Evolutionary conservation across 1,140 invertebrate genomes (phyloP), one percentile per base, ranked within the genome.

Genomic region (Nephotettix cincticeps): DNA sequence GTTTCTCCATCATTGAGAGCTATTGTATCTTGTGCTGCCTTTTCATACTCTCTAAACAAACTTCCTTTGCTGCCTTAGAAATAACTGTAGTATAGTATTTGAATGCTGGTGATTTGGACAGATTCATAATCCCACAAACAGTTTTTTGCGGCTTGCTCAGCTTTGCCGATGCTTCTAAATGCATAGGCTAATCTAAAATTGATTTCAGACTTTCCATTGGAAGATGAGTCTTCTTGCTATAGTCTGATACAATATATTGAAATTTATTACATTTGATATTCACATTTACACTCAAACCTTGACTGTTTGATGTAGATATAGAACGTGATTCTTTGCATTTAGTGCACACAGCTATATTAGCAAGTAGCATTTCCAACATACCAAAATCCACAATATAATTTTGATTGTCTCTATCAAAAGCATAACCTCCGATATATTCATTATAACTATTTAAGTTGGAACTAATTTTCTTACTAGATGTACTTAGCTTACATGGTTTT

Each of bases 131-230:
- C 32, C 4, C 32, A 36, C 32, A 36, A 36, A 36, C 32, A 6
- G 32, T 36, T 4, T 36, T 36, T 11, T 23, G 56, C 56, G 4
- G 56, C 56, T 61, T 61, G 47, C 47, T 54, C 47, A 4, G 17
- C 47, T n/a, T 54, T 54, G 47, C 47, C 47, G 23, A 54, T 54
- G 27, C 56, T 61, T 61, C 56, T 61, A 28, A 61, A 61, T n/a
- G 56, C 27, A 28, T 61, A 61, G 56, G 56, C 56, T 61, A 61
- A n/a, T 25, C 56, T 61, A 28, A 61, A 11, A n/a, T 61, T 61
- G 3, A 61, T 28, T 61, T 61, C 56, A 23, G 1, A 6, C n/a
- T 27, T 61, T 61, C 56, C 56, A 6, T n/a, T n/a, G n/a, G n/a
- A n/a, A 3, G 19, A 11, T 17, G 4, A 17, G 13, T 14, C 56